phyloP scores from a whole-genome alignment of 1,140 invertebrate species.

The Dryas iulia region DNA sequence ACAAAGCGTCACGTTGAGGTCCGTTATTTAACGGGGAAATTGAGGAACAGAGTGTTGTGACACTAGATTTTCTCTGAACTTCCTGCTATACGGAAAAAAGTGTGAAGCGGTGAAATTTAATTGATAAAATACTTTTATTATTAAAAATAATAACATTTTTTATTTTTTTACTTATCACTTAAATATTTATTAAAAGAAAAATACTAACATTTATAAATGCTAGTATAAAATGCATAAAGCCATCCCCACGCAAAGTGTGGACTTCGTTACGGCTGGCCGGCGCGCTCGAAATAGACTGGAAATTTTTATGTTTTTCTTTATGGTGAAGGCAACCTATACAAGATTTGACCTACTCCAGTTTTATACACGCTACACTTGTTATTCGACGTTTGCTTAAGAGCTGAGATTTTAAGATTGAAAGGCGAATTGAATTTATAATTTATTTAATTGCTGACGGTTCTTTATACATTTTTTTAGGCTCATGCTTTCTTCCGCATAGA shows the following conservation, averaged over 20 bases:
- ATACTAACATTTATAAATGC: neutral
- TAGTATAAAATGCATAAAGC: constrained; percentile 15
- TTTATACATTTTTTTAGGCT: no score
- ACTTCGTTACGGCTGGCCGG: constrained; percentile 13
- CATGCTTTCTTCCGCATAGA: no score
- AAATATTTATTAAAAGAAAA: constrained; percentile 2
- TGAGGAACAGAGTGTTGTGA: no score
- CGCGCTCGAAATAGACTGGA: constrained; percentile 13
- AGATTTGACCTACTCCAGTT: constrained; percentile 11
- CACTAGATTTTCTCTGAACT: no score
- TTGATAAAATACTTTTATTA: no score
- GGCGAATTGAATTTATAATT: neutral
- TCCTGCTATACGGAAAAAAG: no score
- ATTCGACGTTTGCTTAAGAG: constrained; percentile 1
- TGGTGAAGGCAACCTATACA: constrained; percentile 1
- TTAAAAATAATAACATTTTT: no score
- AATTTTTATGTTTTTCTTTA: constrained; percentile 18
- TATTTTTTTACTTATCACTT: neutral
- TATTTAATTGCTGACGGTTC: neutral
- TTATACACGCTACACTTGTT: constrained; percentile 4
- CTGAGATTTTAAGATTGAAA: neutral
- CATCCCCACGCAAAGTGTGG: constrained; percentile 9
- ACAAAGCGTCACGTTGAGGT: no score
- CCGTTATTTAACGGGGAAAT: no score
- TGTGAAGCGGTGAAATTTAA: no score